phyloP scores from a whole-genome alignment of 2,888 invertebrate species.

The Thymelicus acteon region DNA sequence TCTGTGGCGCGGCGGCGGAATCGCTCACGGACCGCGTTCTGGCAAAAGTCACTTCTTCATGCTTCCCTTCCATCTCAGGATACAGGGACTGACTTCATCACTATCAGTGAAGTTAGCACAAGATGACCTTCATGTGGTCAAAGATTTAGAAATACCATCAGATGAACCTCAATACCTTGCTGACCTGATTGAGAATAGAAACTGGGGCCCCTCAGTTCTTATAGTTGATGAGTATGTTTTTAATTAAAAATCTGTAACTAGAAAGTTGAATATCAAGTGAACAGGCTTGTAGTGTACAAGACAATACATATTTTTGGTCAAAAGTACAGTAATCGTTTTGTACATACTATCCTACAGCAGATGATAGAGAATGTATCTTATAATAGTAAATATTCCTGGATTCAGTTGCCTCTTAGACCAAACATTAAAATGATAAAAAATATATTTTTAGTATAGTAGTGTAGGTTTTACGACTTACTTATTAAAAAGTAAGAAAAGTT shows the following conservation, averaged over 20 bases:
- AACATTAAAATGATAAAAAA: too few species aligned
- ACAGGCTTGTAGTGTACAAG: too few species aligned
- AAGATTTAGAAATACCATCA: constrained; percentile 93
- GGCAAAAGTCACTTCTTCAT: constrained; percentile 97
- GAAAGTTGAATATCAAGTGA: too few species aligned
- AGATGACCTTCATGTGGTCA: constrained; percentile 97
- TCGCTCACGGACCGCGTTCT: constrained; percentile 95
- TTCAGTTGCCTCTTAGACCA: too few species aligned
- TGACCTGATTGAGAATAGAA: constrained; percentile 91
- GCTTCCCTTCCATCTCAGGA: constrained; percentile 91
- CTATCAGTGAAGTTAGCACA: constrained; percentile 97
- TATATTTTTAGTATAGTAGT: too few species aligned
- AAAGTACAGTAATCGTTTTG: too few species aligned
- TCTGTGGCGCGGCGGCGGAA: constrained; percentile 92
- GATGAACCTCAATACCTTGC: constrained; percentile 91
- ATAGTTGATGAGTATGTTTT: constrained; percentile 94
- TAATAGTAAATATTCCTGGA: too few species aligned
- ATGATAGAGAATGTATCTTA: too few species aligned
- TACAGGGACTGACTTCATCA: constrained; percentile 92
- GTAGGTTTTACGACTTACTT: too few species aligned
- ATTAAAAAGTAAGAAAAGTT: too few species aligned
- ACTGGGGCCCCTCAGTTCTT: constrained; percentile 98
- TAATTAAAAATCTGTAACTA: background rate
- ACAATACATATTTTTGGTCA: too few species aligned
- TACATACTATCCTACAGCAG: too few species aligned